Base-by-base conservation (phyloP, 1,140 invertebrate genomes). In the Octopus bimaculoides region DNA sequence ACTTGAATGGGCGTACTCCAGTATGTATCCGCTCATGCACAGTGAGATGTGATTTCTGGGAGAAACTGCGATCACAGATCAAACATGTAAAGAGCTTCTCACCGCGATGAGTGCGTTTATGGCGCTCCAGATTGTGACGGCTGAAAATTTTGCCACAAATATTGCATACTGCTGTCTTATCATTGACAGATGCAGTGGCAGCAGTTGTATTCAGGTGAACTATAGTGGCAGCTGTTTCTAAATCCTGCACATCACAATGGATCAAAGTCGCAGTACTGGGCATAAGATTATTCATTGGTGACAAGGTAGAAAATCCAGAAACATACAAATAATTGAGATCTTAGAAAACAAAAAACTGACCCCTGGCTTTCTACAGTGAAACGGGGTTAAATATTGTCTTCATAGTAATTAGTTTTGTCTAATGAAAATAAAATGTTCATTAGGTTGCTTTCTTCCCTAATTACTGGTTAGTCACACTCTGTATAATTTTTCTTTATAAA, bases 1-100 rank as follows among this genome's bases (percentile, higher is more conserved):
- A 86, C 12, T 78, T 77, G 71, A 83, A 84, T 5, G 85, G 85
- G 54, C 83, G 85, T 52, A 86, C 84, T 0, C 84, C 83, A 8
- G 83, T 82, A 79, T 87, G 86, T 17, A 80, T 83, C 17, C 83
- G 61, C 6, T 56, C 76, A 52, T 85, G 84, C 75, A 56, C 69
- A 6, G 77, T 56, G 53, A 85, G 74, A 26, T 80, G 77, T 55
- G 74, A 77, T 41, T 77, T 73, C 53, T 78, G 69, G 0, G 71
- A 41, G 75, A 84, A 84, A 7, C 54, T 77, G 73, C 81, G 82
- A 0, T 52, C 61, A 52, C 84, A 84, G 20, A 80, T 55, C n/a
- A 41, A n/a, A 77, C 84, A 84, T 7, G 53, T 26, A 79, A 54
- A 82, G 12, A 66, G 79, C 52, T 81, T 84, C 61, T 83, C 84